A percentile compares a stretch with the other conserved stretches of the same genome.
These are phyloP conservation scores for Symphodus melops DNA, from an alignment of 2,113 vertebrate species.

Conservation along the genomic window DNA sequence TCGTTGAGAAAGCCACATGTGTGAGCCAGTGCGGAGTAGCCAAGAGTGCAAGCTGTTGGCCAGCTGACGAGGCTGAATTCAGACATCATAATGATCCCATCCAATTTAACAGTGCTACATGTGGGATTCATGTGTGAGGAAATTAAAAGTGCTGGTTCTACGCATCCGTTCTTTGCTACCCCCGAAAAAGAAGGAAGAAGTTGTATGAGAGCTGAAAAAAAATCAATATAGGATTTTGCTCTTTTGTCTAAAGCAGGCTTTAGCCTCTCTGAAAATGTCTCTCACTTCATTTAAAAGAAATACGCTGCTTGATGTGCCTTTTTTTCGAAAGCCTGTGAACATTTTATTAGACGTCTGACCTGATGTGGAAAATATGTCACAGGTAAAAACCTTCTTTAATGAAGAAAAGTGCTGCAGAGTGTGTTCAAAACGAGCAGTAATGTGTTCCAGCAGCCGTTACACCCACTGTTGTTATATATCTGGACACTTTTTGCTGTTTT, in stretches of 20 bases:
- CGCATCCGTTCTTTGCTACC: constrained; percentile 61
- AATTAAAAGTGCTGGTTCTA: constrained; percentile 71
- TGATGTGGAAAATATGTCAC: constrained; percentile 68
- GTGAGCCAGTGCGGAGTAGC: constrained; percentile 64
- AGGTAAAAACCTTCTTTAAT: constrained; percentile 53
- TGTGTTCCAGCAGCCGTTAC: constrained; percentile 28
- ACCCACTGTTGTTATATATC: neutral
- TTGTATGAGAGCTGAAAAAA: constrained; percentile 34
- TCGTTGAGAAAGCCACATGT: constrained; percentile 75
- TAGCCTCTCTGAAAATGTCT: constrained; percentile 52
- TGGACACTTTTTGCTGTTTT: neutral
- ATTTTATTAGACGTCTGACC: constrained; percentile 67
- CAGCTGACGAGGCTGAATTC: constrained; percentile 74
- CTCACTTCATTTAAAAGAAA: constrained; percentile 58
- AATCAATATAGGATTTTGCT: constrained; percentile 35
- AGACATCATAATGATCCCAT: constrained; percentile 79
- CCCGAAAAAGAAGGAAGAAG: constrained; percentile 36
- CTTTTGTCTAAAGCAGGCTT: constrained; percentile 16
- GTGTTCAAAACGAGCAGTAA: constrained; percentile 31
- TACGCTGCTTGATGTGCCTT: constrained; percentile 34
- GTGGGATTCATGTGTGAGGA: constrained; percentile 76
- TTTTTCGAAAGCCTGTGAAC: constrained; percentile 23
- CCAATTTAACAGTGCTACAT: constrained; percentile 71
- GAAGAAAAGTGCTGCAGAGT: constrained; percentile 53
- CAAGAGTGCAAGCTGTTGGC: constrained; percentile 77